Evolutionary conservation across 35 echinoderm and acorn worm genomes (phyloP).

Genomic region (Lytechinus pictus): DNA sequence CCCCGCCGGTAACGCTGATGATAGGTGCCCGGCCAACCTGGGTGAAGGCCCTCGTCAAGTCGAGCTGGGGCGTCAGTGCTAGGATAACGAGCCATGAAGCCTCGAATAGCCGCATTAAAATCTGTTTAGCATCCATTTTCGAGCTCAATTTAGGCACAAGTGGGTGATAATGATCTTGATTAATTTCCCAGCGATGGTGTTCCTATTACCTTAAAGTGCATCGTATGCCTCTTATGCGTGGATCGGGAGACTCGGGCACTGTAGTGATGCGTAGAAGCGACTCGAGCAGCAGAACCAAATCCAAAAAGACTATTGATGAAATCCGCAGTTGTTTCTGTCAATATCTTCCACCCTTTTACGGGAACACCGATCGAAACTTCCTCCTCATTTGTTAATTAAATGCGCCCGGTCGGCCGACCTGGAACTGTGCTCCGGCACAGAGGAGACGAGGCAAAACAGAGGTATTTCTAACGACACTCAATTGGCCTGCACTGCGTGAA

Average conservation of each 20-base stretch:
- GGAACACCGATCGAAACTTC: conserved; percentile 12
- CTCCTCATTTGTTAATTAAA: conserved; percentile 28
- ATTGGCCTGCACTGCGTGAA: background rate
- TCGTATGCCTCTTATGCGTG: background rate
- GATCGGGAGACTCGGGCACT: background rate
- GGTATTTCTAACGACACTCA: background rate
- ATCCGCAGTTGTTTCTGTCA: conserved; percentile 4
- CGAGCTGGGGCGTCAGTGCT: background rate
- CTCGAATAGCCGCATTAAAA: conserved; percentile 19
- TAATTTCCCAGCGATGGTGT: conserved; percentile 5
- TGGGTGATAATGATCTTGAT: background rate
- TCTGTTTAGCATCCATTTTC: conserved; percentile 38
- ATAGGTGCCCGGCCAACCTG: conserved; percentile 53
- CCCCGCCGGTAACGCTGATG: conserved; percentile 52
- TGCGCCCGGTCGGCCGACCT: background rate
- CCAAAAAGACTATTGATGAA: background rate
- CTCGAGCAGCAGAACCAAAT: background rate
- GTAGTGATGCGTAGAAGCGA: background rate
- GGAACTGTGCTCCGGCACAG: background rate
- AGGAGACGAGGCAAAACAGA: background rate
- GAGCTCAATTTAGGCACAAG: background rate
- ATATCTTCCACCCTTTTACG: conserved; percentile 19
- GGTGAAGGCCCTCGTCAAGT: background rate
- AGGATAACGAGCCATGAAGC: background rate
- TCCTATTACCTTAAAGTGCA: background rate